Evolutionary conservation across 2,888 invertebrate species (phyloP).

Genomic region (Schizaphis graminum): DNA sequence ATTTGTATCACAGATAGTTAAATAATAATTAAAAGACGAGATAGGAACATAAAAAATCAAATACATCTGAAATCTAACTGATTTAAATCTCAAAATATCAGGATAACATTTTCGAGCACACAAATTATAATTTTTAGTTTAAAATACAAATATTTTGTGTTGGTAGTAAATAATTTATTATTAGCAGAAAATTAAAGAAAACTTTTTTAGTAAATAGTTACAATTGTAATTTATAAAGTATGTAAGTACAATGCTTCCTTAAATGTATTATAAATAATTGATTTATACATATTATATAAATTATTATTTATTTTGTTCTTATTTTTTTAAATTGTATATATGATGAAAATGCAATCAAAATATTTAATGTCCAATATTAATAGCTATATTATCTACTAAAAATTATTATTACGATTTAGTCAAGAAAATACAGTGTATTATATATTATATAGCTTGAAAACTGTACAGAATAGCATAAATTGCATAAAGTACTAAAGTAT

Average conservation of each 20-base stretch:
- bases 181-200: background rate
- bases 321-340: background rate
- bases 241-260: background rate
- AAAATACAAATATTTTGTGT: background rate
- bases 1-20: conserved; percentile 33
- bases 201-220: background rate
- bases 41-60: background rate
- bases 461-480: background rate
- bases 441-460: background rate
- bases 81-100: background rate
- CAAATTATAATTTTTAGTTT: background rate
- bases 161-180: background rate
- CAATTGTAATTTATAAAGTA: background rate
- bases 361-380: background rate
- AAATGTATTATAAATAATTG: background rate
- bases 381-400: background rate
- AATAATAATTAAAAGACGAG: conserved; percentile 4
- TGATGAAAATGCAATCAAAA: background rate
- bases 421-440: background rate
- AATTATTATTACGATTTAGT: background rate
- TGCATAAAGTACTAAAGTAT: background rate
- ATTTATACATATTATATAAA: too few relatives aligned
- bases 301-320: background rate
- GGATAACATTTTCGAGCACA: background rate
- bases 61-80: background rate